phyloP scores from a whole-genome alignment of 2,888 invertebrate species.

The Erynnis tages region DNA sequence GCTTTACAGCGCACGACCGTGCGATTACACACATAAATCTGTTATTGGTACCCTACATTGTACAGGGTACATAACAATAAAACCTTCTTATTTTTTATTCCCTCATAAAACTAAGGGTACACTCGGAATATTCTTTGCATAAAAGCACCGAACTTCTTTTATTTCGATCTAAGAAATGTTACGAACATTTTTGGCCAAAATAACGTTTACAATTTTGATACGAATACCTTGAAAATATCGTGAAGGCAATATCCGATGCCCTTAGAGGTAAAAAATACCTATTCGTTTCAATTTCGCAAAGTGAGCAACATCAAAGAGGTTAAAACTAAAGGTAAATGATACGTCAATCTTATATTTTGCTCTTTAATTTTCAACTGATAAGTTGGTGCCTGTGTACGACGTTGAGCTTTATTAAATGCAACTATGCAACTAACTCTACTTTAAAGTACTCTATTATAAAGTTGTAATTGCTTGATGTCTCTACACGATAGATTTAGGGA shows the following conservation, averaged over 20 bases:
- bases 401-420: background rate
- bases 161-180: conserved; percentile 12
- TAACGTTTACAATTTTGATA: conserved; percentile 10
- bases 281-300: conserved; percentile 19
- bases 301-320: conserved; percentile 25
- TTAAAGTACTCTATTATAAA: no score
- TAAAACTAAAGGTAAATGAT: conserved; percentile 21
- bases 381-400: background rate
- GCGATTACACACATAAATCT: conserved; percentile 23
- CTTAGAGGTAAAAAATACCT: conserved; percentile 17
- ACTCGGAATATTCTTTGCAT: conserved; percentile 13
- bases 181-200: conserved; percentile 8
- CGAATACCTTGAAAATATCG: conserved; percentile 16
- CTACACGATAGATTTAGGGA: no score
- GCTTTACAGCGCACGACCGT: conserved; percentile 14
- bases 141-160: conserved; percentile 15
- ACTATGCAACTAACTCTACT: no score
- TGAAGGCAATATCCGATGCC: conserved; percentile 13
- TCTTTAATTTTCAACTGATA: background rate
- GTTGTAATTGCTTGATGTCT: no score
- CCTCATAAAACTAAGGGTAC: conserved; percentile 17
- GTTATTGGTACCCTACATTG: conserved; percentile 19
- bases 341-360: conserved; percentile 15
- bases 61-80: conserved; percentile 21
- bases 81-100: conserved; percentile 24